Evolutionary conservation across 2,113 vertebrate genomes (phyloP), one percentile per base, ranked within the genome.

Genomic region (rabbit (Oryctolagus cuniculus)): DNA sequence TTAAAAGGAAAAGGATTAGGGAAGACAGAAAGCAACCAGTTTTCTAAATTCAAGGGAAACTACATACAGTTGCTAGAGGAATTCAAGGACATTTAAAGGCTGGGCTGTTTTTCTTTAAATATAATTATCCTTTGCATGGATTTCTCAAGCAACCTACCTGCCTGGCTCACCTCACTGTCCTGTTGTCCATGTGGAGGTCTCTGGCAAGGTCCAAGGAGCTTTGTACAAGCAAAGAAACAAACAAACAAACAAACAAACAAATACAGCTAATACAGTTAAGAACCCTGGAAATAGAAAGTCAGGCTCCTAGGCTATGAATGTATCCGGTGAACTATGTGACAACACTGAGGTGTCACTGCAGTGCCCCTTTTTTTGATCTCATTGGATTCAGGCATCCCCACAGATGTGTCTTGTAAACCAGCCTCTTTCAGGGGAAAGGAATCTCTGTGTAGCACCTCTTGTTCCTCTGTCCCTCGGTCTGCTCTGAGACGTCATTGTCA

Each of bases 21-120:
- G 44, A 95, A 94, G 66, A 89, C 61, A 90, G 88, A 93, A 53
- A 78, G n/a, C 87, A 88, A 66, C 51, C 63, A 22, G 44, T 73
- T 89, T 82, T 66, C 79, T 66, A 81, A 88, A 82, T 64, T 29
- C 70, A 87, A 95, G 75, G 22, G 53, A 93, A 95, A 49, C 61
- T 84, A 91, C 34, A 61, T 31, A 29, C 1, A 9, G 61, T 64
- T 70, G 74, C 81, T 53, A 61, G 27, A n/a, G 25, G 79, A 29
- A 16, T 89, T 89, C 89, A 82, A 92, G 89, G 82, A 58, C 21
- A 16, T 44, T 85, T 67, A 78, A 75, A 97, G 61, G 3, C 51
- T 79, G 27, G 55, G 4, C 49, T 58, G 19, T 67, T 24, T 66
- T 34, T 25, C 70, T 84, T 90, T 75, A 81, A 93, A 58, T 72